Percentiles rank a stretch among this genome's conserved stretches.
Evolutionary conservation across 1,140 invertebrate species (phyloP).

Genomic region (Armadillidium nasatum): DNA sequence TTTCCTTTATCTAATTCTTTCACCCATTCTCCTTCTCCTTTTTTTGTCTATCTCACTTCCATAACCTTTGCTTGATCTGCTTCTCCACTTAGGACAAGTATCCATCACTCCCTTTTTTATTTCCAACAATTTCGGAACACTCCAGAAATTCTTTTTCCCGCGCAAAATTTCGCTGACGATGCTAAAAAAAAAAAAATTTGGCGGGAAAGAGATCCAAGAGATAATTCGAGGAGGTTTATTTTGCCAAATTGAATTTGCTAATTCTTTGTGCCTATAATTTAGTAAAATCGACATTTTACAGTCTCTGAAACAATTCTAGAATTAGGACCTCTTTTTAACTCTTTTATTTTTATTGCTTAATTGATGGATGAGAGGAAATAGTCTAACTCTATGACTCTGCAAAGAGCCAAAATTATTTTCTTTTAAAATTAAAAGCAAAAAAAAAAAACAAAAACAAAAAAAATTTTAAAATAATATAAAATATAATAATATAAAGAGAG

Average conservation of each 20-base stretch:
- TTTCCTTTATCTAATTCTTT: not conserved
- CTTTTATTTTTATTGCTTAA: no score
- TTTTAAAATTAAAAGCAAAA: no score
- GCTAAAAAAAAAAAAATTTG: not conserved
- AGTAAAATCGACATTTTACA: not conserved
- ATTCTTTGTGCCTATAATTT: not conserved
- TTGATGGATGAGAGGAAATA: no score
- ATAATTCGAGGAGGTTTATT: not conserved
- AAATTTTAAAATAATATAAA: no score
- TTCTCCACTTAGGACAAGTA: constrained; percentile 8
- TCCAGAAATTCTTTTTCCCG: not conserved
- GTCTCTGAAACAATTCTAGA: no score
- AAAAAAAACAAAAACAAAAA: no score
- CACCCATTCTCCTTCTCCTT: not conserved
- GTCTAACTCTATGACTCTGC: no score
- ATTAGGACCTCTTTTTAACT: no score
- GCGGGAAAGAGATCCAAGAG: not conserved
- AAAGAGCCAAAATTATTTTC: no score
- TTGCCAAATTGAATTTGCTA: constrained; percentile 6
- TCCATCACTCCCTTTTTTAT: not conserved
- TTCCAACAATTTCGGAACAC: not conserved
- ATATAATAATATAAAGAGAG: no score
- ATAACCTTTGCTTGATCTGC: constrained; percentile 1
- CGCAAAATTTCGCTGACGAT: not conserved
- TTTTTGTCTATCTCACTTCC: not conserved